phyloP scores from a whole-genome alignment of 2,113 vertebrate species.

The Hippolais icterina region DNA sequence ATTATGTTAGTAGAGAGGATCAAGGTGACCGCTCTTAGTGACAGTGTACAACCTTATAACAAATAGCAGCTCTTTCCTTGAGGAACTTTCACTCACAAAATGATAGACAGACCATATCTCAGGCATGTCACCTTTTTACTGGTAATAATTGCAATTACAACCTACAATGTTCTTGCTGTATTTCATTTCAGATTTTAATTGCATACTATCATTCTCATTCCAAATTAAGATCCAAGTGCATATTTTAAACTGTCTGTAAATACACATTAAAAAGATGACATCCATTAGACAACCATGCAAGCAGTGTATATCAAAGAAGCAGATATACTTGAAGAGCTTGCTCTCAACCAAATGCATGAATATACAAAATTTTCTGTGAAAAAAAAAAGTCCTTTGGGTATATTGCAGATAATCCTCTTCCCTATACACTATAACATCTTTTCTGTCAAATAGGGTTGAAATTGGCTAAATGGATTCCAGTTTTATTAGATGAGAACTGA shows the following conservation, averaged over 20 bases:
- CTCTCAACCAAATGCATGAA: not conserved
- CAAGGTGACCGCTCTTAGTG: not conserved
- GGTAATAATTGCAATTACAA: slow-evolving; percentile 39
- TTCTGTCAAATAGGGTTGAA: slow-evolving; percentile 12
- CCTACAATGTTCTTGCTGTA: slow-evolving; percentile 30
- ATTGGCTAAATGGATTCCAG: slow-evolving; percentile 3
- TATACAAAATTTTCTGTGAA: not conserved
- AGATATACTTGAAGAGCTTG: not conserved
- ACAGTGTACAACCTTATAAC: not conserved
- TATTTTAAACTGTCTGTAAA: slow-evolving; percentile 55
- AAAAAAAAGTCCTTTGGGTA: slow-evolving; percentile 3
- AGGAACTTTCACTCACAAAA: not conserved
- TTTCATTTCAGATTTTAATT: slow-evolving; percentile 60
- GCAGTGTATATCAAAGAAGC: not conserved
- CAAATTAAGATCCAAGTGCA: slow-evolving; percentile 27
- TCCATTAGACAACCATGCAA: slow-evolving; percentile 4
- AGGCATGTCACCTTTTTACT: not conserved
- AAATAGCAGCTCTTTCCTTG: not conserved
- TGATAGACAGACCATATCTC: slow-evolving; percentile 30
- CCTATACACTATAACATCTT: not conserved
- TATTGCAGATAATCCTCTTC: not conserved
- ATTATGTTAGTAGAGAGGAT: not conserved
- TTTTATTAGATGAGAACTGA: slow-evolving; percentile 31
- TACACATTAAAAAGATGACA: slow-evolving; percentile 22
- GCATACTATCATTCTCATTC: slow-evolving; percentile 35